A percentile compares a stretch with the other conserved stretches of the same genome.
Evolutionary conservation across 2,797 vertebrate genomes (phyloP).

Genomic region (Pseudotriccus pelzelni): DNA sequence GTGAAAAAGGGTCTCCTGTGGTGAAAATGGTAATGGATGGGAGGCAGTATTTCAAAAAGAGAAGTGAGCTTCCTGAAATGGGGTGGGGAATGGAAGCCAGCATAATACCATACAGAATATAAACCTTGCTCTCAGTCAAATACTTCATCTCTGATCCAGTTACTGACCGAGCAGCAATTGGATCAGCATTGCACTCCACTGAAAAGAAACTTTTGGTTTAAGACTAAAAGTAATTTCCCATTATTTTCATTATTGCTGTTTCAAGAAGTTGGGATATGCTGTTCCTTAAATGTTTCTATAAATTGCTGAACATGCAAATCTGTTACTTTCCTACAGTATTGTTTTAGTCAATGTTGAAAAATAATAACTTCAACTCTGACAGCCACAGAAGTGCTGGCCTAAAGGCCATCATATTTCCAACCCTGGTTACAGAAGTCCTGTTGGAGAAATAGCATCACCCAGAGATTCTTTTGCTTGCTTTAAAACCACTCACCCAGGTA

Average conservation of each 20-base stretch:
- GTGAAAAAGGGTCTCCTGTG: not conserved
- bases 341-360: not conserved
- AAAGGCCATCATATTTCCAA: not conserved
- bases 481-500: not conserved
- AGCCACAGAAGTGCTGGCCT: not conserved
- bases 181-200: not conserved
- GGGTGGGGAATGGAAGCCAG: not conserved
- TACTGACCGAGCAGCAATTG: not conserved
- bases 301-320: not conserved
- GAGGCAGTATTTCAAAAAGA: not conserved
- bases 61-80: not conserved
- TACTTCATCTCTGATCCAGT: not conserved
- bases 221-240: not conserved
- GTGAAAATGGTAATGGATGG: not conserved
- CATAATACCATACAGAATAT: not conserved
- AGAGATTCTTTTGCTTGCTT: not conserved
- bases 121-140: not conserved
- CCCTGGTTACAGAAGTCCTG: not conserved
- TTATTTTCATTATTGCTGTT: not conserved
- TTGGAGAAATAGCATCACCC: not conserved
- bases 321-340: not conserved
- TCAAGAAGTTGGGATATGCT: not conserved
- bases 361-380: not conserved
- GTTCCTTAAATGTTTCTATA: not conserved
- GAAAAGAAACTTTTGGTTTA: not conserved